Conservation (phyloP, 1,140 invertebrate genomes). For the Papilio polytes region DNA sequence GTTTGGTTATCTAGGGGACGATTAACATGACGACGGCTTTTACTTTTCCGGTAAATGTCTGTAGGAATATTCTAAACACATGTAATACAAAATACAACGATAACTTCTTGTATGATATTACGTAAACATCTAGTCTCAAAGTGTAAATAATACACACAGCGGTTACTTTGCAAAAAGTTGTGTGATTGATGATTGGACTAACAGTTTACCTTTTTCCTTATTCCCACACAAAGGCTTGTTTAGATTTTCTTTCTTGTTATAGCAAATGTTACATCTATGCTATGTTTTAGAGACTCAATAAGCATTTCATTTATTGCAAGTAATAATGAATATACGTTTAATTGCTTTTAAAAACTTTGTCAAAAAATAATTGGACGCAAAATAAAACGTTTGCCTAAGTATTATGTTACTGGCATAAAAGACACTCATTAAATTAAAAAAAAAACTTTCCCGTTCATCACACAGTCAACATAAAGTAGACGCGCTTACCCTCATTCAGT, state of each 20-base stretch:
- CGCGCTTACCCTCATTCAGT: slow-evolving; percentile 2
- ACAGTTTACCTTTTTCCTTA: slow-evolving; percentile 1
- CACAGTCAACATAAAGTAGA: slow-evolving; percentile 21
- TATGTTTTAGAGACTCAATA: neutral
- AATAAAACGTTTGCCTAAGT: neutral
- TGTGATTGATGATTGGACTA: slow-evolving; percentile 18
- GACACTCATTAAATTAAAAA: slow-evolving; percentile 1
- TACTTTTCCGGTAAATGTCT: neutral
- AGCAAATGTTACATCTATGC: neutral
- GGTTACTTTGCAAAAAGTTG: slow-evolving; percentile 24
- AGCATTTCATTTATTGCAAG: neutral
- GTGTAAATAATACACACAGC: neutral
- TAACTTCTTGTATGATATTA: neutral
- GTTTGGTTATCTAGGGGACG: neutral
- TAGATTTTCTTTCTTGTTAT: neutral
- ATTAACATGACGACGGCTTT: neutral
- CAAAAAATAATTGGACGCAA: neutral
- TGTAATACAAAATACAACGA: neutral
- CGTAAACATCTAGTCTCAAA: neutral
- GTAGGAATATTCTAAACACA: neutral
- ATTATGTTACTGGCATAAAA: neutral
- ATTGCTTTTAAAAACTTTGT: neutral
- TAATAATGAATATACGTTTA: neutral
- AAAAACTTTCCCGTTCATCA: slow-evolving; percentile 16
- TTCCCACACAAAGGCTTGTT: slow-evolving; percentile 5